Conservation (phyloP, 2,888 invertebrate species). For the Gonocerus acuteangulatus region DNA sequence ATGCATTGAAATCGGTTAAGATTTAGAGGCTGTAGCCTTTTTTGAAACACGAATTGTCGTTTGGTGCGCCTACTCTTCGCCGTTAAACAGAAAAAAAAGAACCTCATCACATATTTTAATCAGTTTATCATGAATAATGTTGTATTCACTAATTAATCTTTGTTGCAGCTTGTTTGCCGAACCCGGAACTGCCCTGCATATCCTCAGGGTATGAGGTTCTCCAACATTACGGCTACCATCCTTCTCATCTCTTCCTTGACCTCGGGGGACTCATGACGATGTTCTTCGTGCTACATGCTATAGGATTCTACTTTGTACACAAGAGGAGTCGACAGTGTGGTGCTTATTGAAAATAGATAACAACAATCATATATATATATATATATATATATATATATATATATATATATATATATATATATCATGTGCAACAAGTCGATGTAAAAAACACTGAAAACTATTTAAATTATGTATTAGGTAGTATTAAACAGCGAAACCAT, state of each 20-base stretch:
- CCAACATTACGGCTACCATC: conserved; percentile 49
- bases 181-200: conserved; percentile 56
- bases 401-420: too few relatives aligned
- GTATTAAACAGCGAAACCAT: too few relatives aligned
- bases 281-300: conserved; percentile 43
- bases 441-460: too few relatives aligned
- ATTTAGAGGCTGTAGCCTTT: too few relatives aligned
- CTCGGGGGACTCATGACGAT: conserved; percentile 44
- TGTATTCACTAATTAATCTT: background rate
- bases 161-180: conserved; percentile 52
- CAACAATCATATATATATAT: too few relatives aligned
- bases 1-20: too few relatives aligned
- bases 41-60: too few relatives aligned
- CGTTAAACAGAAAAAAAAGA: too few relatives aligned
- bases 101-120: too few relatives aligned
- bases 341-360: conserved; percentile 42
- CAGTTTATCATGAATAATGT: background rate
- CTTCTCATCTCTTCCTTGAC: conserved; percentile 43
- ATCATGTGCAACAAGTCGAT: background rate
- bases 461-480: too few relatives aligned
- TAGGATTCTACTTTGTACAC: conserved; percentile 44
- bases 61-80: too few relatives aligned
- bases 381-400: background rate
- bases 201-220: conserved; percentile 57
- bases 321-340: conserved; percentile 44